These are phyloP conservation scores for Scleropages formosus DNA, from an alignment of 2,797 vertebrate genomes.

Conservation along the genomic window DNA sequence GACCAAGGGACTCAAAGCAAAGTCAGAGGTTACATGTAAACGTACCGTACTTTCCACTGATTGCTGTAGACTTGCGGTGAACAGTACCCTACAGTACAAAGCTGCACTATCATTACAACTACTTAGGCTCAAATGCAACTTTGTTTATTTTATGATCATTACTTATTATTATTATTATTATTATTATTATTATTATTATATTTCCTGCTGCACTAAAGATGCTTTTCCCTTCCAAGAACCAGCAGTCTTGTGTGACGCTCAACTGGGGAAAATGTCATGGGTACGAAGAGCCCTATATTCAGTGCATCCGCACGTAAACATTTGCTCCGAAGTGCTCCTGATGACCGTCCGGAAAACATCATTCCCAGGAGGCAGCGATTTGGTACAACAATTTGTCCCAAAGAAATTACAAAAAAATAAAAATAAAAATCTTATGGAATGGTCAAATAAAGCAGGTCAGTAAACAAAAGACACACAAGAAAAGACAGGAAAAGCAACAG, in stretches of 20 bases:
- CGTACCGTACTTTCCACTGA: background rate
- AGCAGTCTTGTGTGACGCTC: background rate
- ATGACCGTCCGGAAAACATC: too few relatives aligned
- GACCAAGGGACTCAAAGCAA: background rate
- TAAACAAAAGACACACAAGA: background rate
- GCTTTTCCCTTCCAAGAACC: background rate
- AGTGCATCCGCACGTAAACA: background rate
- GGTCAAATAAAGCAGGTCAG: background rate
- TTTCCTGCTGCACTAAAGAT: background rate
- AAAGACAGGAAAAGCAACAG: background rate
- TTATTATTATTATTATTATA: too few relatives aligned
- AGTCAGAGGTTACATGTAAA: background rate
- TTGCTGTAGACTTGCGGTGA: background rate
- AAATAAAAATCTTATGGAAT: background rate
- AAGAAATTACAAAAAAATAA: background rate
- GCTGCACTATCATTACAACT: background rate
- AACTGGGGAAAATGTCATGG: background rate
- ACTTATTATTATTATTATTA: too few relatives aligned
- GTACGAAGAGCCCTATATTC: background rate
- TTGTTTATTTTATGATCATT: background rate
- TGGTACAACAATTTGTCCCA: background rate
- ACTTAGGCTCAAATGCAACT: background rate
- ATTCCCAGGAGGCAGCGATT: too few relatives aligned
- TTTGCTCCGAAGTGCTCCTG: background rate
- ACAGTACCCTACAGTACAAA: background rate